Evolutionary conservation across 1,140 invertebrate species (phyloP).

Genomic region (Drepana arcuata): DNA sequence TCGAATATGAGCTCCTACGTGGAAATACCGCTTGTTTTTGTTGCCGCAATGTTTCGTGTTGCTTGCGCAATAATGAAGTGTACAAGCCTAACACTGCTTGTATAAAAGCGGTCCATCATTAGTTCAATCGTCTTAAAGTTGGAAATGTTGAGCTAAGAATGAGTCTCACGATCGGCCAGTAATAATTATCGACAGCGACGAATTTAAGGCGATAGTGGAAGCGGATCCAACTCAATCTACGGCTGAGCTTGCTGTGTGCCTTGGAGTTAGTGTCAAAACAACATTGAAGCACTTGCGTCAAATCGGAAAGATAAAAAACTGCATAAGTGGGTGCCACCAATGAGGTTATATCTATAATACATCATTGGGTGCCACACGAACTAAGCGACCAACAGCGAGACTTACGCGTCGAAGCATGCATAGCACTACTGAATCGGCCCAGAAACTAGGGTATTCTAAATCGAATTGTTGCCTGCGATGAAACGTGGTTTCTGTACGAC

Average conservation of each 20-base stretch:
- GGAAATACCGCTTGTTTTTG: no score
- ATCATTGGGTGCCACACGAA: neutral
- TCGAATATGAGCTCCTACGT: no score
- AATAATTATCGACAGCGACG: neutral
- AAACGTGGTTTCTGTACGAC: no score
- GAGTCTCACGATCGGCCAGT: no score
- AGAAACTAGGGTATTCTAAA: slow-evolving; percentile 3
- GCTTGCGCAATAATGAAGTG: no score
- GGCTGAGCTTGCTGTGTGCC: neutral
- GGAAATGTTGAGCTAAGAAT: no score
- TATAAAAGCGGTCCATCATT: no score
- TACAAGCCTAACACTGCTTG: no score
- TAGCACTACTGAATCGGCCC: neutral
- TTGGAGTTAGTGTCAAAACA: slow-evolving; percentile 5
- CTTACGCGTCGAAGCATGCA: neutral
- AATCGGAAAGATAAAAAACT: slow-evolving; percentile 4
- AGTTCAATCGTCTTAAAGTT: no score
- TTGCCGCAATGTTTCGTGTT: no score
- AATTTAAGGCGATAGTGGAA: slow-evolving; percentile 1
- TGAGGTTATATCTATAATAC: no score
- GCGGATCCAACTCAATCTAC: slow-evolving; percentile 1
- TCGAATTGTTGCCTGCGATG: slow-evolving; percentile 3
- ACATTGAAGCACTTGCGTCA: slow-evolving; percentile 6
- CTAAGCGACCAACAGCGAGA: neutral
- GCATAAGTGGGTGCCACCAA: neutral